phyloP scores from a whole-genome alignment of 2,797 vertebrate species.

The Microctenopoma steveboyesi region DNA sequence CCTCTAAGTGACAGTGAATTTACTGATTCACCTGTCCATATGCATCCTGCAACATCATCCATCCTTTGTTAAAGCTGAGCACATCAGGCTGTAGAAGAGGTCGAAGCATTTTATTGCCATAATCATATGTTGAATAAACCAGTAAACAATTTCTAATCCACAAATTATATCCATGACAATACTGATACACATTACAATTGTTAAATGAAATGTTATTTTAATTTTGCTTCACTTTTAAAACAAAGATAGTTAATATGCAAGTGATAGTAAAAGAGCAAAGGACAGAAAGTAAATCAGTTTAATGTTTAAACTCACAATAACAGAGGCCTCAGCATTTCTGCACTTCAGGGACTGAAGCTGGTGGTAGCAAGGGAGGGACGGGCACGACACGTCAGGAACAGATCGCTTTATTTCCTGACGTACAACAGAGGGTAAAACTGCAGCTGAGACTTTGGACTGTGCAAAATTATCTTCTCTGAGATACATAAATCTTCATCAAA shows the following conservation, averaged over 20 bases:
- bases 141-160: neutral
- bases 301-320: slow-evolving; percentile 51
- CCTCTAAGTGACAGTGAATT: neutral
- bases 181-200: neutral
- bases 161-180: neutral
- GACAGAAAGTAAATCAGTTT: neutral
- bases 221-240: neutral
- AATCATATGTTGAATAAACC: neutral
- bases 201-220: too few species aligned
- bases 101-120: neutral
- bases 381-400: slow-evolving; percentile 3
- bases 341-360: slow-evolving; percentile 54
- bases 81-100: slow-evolving; percentile 84
- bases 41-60: slow-evolving; percentile 88
- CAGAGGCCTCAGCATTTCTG: slow-evolving; percentile 7
- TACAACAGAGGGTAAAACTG: slow-evolving; percentile 5
- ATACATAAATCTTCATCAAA: neutral
- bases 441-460: neutral
- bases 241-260: neutral
- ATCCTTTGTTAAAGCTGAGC: slow-evolving; percentile 91
- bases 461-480: neutral
- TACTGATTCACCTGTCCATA: slow-evolving; percentile 85
- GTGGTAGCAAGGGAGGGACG: slow-evolving; percentile 18
- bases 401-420: slow-evolving; percentile 22
- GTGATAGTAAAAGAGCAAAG: neutral